Evolutionary conservation across 92 coral and sea anemone species (phyloP), one percentile per base, ranked within the genome.

Genomic region (Umimayanthus kanabou): DNA sequence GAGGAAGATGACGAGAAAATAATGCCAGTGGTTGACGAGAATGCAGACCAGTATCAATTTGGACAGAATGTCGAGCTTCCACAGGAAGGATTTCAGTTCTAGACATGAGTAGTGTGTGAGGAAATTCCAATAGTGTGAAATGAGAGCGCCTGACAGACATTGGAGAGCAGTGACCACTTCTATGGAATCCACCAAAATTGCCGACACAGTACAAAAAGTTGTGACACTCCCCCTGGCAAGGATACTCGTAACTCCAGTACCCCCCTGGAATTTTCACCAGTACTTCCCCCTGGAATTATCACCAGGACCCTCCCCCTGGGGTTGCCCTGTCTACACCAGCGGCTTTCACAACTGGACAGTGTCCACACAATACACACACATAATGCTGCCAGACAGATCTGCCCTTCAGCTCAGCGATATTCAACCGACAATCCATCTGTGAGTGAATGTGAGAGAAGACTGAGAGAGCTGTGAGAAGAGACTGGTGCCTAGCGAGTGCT

Each of bases 1-100:
- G 99, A 97, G 50, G 99, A 97, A 16, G 99, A 94, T 23, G 99
- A 97, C 79, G 98, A 97, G 29, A 94, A 95, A 83, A 88, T 97
- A 72, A 88, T 91, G 81, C 99, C 99, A 8, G 85, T 88, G n/a
- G 89, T 92, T 47, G 97, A 95, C 49, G 90, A 91, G 79, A 86
- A 82, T 66, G 85, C 98, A 75, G 96, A 85, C 13, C 99, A 97
- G 70, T 97, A 89, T 80, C 99, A 97, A 57, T 97, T 97, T 84
- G 95, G 94, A 39, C 92, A 94, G 70, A 92, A 89, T 76, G 93
- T 91, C 75, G 89, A 82, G 74, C 84, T 95, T 90, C 99, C 99
- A 1, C 93, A 93, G 77, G 94, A 94, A 79, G 99, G 99, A 77
- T 97, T 94, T 87, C 96, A 94, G 76, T 94, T 96, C 79, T 96